Evolutionary conservation across 2,888 invertebrate genomes (phyloP), one percentile per base, ranked within the genome.

Genomic region (Acrobasis consociella): DNA sequence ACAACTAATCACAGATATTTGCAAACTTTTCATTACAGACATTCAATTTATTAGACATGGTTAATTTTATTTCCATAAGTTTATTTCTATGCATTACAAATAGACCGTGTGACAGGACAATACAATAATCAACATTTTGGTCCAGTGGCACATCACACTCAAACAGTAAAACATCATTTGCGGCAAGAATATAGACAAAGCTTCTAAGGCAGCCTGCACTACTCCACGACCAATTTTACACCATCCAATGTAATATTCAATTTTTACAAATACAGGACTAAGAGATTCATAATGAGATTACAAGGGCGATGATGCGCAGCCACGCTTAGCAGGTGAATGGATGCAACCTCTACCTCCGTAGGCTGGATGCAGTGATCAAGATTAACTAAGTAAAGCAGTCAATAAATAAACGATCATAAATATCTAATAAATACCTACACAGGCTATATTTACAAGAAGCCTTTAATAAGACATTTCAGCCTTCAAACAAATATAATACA

Each of bases 351-450:
- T 85, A 85, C 84, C 81, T 81, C 76, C 81, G 84, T 86, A 87
- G 86, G 85, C 84, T 22, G 42, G 81, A 77, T 77, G 79, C 85
- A 86, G 81, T 76, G 76, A 83, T 83, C 84, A 78, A 84, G 83
- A 86, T 86, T 87, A 89, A 89, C 91, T 91, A 91, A 90, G 89
- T 87, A 87, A 89, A 91, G 92, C 92, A 89, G 92, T 92, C 92
- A 93, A 93, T 93, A 93, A 93, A 93, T 93, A 92, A 93, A 92
- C 86, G 82, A 91, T 92, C 87, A 92, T 93, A 93, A 93, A 93
- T 93, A 93, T 93, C 91, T 93, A 92, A 93, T 93, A 93, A 93
- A 93, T 93, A 93, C 92, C 93, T 93, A 93, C 87, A 82, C 72
- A 77, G 88, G 88, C 91, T 90, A 93, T 93, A 93, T 93, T 87